phyloP scores from a whole-genome alignment of 92 coral and sea anemone genomes.

The Scolanthus callimorphus region DNA sequence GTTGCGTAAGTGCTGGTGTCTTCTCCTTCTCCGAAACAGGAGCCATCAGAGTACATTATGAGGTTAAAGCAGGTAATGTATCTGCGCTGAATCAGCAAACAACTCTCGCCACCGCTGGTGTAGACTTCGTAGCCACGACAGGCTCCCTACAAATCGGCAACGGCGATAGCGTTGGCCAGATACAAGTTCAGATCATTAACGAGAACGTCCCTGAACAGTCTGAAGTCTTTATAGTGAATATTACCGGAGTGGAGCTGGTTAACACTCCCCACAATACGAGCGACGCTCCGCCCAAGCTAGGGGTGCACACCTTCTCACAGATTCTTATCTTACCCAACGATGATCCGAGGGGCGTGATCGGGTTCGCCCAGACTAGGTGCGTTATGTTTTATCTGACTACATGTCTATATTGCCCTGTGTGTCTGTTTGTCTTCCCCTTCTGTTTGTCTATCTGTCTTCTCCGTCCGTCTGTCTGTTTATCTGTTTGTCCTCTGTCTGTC shows the following conservation, averaged over 20 bases:
- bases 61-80: constrained; percentile 57
- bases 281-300: constrained; percentile 64
- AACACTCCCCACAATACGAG: constrained; percentile 36
- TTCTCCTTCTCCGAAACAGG: too few relatives aligned
- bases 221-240: constrained; percentile 86
- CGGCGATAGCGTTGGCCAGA: constrained; percentile 59
- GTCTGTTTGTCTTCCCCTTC: too few relatives aligned
- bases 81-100: constrained; percentile 35
- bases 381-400: too few relatives aligned
- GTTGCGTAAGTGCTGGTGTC: too few relatives aligned
- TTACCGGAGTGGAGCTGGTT: constrained; percentile 78
- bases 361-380: constrained; percentile 69
- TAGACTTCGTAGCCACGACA: constrained; percentile 50
- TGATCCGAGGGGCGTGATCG: constrained; percentile 79
- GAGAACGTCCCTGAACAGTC: constrained; percentile 80
- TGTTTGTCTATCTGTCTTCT: too few relatives aligned
- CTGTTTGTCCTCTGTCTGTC: too few relatives aligned
- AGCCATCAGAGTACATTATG: constrained; percentile 65
- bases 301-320: constrained; percentile 52
- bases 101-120: constrained; percentile 53
- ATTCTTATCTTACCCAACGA: constrained; percentile 73
- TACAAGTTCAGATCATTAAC: constrained; percentile 60
- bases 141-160: constrained; percentile 53
- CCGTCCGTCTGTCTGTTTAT: too few relatives aligned
- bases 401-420: too few relatives aligned